Conservation (phyloP, 2,797 vertebrate genomes). For the Acrocephalus scirpaceus region DNA sequence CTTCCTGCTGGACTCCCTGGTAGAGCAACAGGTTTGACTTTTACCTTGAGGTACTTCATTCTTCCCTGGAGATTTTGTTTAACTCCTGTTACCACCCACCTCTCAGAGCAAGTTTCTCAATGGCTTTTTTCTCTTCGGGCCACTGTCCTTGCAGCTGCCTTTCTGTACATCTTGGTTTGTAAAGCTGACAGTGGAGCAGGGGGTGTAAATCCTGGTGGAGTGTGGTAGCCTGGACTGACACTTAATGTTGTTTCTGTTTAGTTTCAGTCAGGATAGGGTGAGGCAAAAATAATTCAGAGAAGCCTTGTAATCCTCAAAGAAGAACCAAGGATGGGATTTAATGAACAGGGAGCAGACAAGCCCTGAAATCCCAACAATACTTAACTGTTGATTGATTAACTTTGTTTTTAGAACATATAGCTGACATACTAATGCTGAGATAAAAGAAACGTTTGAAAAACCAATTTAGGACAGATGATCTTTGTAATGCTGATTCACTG, state of each 20-base stretch:
- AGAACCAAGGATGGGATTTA: background rate
- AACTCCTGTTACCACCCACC: background rate
- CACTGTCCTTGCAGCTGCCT: background rate
- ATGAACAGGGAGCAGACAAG: background rate
- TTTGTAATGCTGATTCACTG: background rate
- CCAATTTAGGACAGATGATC: background rate
- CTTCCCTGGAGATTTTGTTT: background rate
- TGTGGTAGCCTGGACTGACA: background rate
- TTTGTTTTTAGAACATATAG: background rate
- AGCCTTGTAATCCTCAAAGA: background rate
- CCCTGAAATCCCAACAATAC: fast-evolving
- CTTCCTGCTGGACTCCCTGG: background rate
- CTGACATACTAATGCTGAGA: background rate
- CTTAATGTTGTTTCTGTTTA: background rate
- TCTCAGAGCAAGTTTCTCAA: background rate
- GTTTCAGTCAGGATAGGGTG: background rate
- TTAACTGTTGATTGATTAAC: background rate
- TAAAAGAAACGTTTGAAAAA: background rate
- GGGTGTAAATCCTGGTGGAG: background rate
- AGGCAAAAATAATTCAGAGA: background rate
- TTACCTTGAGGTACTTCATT: background rate
- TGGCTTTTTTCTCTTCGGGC: background rate
- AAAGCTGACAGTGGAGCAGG: background rate
- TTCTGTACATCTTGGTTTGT: background rate
- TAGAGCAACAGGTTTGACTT: background rate